phyloP scores from a whole-genome alignment of 2,797 vertebrate species.

The Trichosurus vulpecula region DNA sequence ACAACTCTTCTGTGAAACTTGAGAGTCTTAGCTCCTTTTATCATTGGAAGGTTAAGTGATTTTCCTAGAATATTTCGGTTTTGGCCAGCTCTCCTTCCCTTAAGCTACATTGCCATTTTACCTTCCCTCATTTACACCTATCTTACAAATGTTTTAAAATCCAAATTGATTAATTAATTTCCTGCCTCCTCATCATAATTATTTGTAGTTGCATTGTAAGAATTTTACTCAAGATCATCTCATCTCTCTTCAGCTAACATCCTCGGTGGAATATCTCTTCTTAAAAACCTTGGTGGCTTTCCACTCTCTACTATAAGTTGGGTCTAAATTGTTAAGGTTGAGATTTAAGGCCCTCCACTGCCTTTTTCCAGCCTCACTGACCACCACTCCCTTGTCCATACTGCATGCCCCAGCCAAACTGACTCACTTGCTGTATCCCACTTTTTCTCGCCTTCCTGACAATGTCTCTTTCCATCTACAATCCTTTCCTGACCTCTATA shows the following conservation, averaged over 20 bases:
- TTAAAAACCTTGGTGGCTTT: neutral
- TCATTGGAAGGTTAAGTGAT: neutral
- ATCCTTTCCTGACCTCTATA: constrained; percentile 37
- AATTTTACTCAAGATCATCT: neutral
- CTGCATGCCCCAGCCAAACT: neutral
- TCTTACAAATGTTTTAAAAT: neutral
- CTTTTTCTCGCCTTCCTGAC: neutral
- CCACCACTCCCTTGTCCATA: neutral
- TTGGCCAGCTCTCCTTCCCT: neutral
- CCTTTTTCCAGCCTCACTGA: neutral
- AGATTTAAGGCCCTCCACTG: neutral
- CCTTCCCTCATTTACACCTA: neutral
- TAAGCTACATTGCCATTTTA: neutral
- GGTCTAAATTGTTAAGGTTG: neutral
- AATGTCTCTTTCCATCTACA: neutral
- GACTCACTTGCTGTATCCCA: neutral
- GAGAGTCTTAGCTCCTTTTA: neutral
- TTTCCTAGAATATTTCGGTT: neutral
- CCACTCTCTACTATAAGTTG: neutral
- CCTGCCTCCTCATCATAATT: neutral
- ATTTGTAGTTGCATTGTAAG: neutral
- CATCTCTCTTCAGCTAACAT: neutral
- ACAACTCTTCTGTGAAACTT: neutral
- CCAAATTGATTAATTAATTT: neutral
- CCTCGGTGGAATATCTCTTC: neutral